Evolutionary conservation across 2,888 invertebrate genomes (phyloP).

Genomic region (Leucoma salicis): DNA sequence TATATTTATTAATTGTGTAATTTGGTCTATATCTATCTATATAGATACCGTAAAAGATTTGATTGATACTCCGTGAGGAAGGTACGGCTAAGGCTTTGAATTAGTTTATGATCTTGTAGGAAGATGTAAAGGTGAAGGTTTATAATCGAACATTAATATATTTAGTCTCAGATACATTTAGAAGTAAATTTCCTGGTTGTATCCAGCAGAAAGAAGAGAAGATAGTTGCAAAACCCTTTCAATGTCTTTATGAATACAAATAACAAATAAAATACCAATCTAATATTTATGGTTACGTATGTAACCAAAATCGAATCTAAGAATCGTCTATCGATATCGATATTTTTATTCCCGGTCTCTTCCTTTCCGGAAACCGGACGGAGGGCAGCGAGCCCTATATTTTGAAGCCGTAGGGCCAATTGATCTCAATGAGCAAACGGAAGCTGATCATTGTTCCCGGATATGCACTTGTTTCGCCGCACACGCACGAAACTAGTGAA

Average conservation of each 20-base stretch:
- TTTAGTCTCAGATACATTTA: too few species aligned
- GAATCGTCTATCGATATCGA: conserved; percentile 14
- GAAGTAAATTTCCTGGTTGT: too few species aligned
- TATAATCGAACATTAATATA: too few species aligned
- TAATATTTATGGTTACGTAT: too few species aligned
- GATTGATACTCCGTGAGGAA: conserved; percentile 7
- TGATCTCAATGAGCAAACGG: conserved; percentile 58
- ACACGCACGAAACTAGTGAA: conserved; percentile 20
- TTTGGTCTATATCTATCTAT: conserved; percentile 16
- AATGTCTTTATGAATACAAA: too few species aligned
- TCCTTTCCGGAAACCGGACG: conserved; percentile 54
- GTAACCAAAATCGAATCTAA: too few species aligned
- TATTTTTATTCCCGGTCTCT: conserved; percentile 22
- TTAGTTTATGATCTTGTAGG: neutral
- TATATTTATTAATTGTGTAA: conserved; percentile 23
- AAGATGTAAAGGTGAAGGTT: neutral
- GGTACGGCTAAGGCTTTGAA: conserved; percentile 1
- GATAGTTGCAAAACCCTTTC: too few species aligned
- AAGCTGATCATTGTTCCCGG: conserved; percentile 61
- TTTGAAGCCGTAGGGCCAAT: conserved; percentile 50
- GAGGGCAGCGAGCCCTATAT: conserved; percentile 57
- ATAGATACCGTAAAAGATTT: conserved; percentile 17
- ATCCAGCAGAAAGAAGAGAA: too few species aligned
- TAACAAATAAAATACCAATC: too few species aligned
- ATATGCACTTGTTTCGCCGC: conserved; percentile 55